Evolutionary conservation across 2,888 invertebrate genomes (phyloP), one percentile per base, ranked within the genome.

Genomic region (Myopa tessellatipennis): DNA sequence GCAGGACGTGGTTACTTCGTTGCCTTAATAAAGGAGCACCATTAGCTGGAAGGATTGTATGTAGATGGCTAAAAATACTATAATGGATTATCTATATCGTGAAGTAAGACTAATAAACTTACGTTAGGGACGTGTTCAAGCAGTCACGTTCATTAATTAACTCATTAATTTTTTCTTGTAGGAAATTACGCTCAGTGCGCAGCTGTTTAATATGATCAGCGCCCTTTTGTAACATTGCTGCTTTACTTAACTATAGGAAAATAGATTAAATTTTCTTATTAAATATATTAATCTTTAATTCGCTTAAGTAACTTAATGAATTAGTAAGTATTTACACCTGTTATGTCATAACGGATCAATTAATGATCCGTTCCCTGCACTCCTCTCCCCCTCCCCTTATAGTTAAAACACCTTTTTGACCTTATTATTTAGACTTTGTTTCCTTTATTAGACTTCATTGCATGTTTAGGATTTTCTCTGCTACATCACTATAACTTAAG

Each of bases 141-240:
- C 94, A 92, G 87, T 98, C 98, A 77, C 98, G 96, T 90, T 98
- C 96, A 86, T 95, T 94, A 81, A 94, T 92, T 82, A 98, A 90
- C 80, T 92, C 92, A 83, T 96, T 96, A 92, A 97, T 96, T 89
- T 98, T 97, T 80, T 97, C 96, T 86, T 95, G 95, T 80, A 97
- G 92, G 85, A 95, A 93, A 85, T 93, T 93, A 79, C 98, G 91
- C 88, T 98, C 98, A 40, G 93, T 91, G 84, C 96, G 94, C 83
- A 98, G 90, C 87, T 96, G 95, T 85, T 95, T 94, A 81, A 98
- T 98, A 87, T 98, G 97, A 84, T 98, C 98, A 7, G 98, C 98
- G 78, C 98, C 97, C 88, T 98, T 98, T 88, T 98, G 97, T 76
- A 98, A 90, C 96, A 98, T 97, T 26, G 97, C 97, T 63, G 98